A percentile compares a stretch with the other conserved stretches of the same genome.
Evolutionary conservation across 2,797 vertebrate genomes (phyloP).

Genomic region (Lacerta agilis): DNA sequence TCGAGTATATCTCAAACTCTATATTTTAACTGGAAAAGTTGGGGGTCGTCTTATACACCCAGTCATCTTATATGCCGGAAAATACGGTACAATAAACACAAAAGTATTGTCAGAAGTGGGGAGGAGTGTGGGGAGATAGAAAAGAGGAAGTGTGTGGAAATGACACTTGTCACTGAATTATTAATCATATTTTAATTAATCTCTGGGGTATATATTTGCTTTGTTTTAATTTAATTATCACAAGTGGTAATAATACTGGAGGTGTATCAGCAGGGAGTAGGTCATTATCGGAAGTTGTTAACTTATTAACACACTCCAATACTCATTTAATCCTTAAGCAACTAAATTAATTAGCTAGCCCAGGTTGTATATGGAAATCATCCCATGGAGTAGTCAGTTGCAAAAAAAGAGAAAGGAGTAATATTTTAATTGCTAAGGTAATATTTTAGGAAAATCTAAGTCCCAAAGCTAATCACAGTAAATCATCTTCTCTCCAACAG

Average conservation of each 20-base stretch:
- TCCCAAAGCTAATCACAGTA: conserved; percentile 15
- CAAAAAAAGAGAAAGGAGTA: background rate
- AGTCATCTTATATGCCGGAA: too few species aligned
- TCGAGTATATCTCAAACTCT: too few species aligned
- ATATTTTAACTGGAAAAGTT: too few species aligned
- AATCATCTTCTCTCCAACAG: background rate
- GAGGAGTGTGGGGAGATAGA: background rate
- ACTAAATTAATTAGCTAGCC: conserved; percentile 61
- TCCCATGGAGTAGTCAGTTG: conserved; percentile 27
- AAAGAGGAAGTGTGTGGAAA: conserved; percentile 52
- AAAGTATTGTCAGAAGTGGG: background rate
- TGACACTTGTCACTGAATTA: conserved; percentile 35
- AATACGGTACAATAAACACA: background rate
- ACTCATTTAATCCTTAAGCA: conserved; percentile 62
- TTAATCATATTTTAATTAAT: conserved; percentile 55
- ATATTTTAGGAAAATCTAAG: conserved; percentile 34
- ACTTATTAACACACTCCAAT: conserved; percentile 64
- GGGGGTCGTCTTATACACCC: too few species aligned
- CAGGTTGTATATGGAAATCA: conserved; percentile 40
- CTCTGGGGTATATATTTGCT: conserved; percentile 49
- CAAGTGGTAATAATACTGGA: conserved; percentile 63
- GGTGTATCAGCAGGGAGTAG: conserved; percentile 56
- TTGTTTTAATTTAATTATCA: conserved; percentile 72
- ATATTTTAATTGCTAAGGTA: conserved; percentile 24
- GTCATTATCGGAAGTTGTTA: conserved; percentile 65